Evolutionary conservation across 2,888 invertebrate species (phyloP).

Genomic region (Agrotis exclamationis): DNA sequence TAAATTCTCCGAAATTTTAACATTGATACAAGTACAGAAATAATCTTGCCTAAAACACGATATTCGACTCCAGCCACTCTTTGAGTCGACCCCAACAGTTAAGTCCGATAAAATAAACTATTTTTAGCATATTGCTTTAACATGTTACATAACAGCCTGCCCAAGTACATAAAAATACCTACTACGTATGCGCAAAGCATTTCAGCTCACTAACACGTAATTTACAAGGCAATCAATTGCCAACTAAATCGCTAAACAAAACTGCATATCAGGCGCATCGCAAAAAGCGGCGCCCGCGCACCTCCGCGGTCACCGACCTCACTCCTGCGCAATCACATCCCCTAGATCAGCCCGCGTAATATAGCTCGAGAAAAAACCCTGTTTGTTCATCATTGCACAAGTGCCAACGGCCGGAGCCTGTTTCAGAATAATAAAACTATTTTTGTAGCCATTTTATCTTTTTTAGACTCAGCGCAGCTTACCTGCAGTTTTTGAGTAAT

Average conservation of each 20-base stretch:
- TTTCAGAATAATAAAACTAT: slow-evolving; percentile 9
- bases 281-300: slow-evolving; percentile 62
- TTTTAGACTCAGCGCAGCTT: background rate
- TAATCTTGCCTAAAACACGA: background rate
- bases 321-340: slow-evolving; percentile 64
- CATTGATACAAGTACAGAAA: background rate
- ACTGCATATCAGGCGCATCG: slow-evolving; percentile 61
- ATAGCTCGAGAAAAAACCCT: slow-evolving; percentile 40
- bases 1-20: background rate
- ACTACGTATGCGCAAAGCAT: slow-evolving; percentile 16
- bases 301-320: slow-evolving; percentile 55
- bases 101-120: no score
- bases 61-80: background rate
- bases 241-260: slow-evolving; percentile 42
- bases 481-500: background rate
- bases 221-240: slow-evolving; percentile 45
- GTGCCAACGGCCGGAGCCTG: slow-evolving; percentile 33
- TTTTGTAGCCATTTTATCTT: slow-evolving; percentile 27
- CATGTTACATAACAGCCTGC: background rate
- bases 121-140: background rate
- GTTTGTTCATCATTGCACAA: slow-evolving; percentile 47
- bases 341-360: slow-evolving; percentile 57
- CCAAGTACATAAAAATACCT: background rate
- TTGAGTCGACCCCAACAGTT: background rate
- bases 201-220: slow-evolving; percentile 26